These are phyloP conservation scores for Ormyrus thymus DNA, from an alignment of 2,888 invertebrate genomes.

Conservation along the genomic window DNA sequence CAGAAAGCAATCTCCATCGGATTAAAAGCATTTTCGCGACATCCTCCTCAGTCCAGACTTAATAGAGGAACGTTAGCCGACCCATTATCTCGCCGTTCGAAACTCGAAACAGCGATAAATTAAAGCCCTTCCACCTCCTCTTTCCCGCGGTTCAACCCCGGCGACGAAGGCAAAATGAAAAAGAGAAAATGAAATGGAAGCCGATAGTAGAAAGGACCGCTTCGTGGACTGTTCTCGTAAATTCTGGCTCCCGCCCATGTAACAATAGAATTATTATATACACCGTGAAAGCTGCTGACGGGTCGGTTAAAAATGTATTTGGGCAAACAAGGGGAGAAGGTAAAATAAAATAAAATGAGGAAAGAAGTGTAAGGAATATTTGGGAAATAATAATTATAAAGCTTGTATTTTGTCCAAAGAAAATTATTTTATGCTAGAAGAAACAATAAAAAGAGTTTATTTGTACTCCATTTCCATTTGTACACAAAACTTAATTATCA, in stretches of 20 bases:
- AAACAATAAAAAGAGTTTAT: no score
- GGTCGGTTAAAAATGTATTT: no score
- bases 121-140: constrained; percentile 1
- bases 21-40: no score
- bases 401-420: no score
- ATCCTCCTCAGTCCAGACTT: no score
- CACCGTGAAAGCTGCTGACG: background rate
- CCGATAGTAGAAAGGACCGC: background rate
- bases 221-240: constrained; percentile 8
- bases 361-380: no score
- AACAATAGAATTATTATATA: constrained; percentile 19
- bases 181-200: constrained; percentile 21
- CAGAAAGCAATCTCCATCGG: no score
- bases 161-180: constrained; percentile 5
- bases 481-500: no score
- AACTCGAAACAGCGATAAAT: constrained; percentile 39
- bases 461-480: no score
- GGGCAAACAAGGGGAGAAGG: background rate
- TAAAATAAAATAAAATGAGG: background rate
- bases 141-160: background rate
- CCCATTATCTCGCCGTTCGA: constrained; percentile 20
- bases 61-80: no score
- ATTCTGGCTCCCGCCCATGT: constrained; percentile 8
- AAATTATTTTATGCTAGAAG: no score
- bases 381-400: no score